Percentiles rank a stretch among this genome's conserved stretches.
phyloP scores from a whole-genome alignment of 92 coral and sea anemone species.

The Porites cylindrica region DNA sequence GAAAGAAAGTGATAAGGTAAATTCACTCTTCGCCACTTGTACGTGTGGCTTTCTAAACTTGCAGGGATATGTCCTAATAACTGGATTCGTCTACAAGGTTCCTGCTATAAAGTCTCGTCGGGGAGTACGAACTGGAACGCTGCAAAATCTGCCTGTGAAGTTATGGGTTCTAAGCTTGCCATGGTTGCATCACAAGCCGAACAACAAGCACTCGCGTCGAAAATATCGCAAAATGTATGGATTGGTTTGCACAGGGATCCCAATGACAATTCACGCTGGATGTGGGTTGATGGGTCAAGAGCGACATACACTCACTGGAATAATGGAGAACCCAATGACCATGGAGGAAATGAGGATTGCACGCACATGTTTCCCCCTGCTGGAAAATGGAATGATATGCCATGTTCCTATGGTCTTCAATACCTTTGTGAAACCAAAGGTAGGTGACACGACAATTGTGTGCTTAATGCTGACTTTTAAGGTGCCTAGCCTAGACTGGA shows the following conservation, averaged over 20 bases:
- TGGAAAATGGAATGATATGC: background rate
- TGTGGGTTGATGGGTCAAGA: too few species aligned
- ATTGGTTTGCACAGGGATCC: background rate
- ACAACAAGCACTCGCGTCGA: background rate
- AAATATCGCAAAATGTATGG: background rate
- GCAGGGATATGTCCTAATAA: background rate
- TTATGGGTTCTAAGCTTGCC: too few species aligned
- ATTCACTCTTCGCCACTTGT: too few species aligned
- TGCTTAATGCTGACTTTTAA: too few species aligned
- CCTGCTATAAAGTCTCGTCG: background rate
- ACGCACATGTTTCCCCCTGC: background rate
- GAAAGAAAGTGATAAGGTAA: too few species aligned
- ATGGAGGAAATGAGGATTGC: background rate
- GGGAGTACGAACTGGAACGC: slow-evolving; percentile 30
- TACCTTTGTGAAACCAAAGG: background rate
- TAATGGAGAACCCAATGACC: background rate
- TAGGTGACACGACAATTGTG: background rate
- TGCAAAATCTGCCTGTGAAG: background rate
- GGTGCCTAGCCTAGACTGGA: too few species aligned
- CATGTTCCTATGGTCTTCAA: background rate
- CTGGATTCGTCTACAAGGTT: background rate
- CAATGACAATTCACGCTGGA: too few species aligned
- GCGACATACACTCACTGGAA: background rate
- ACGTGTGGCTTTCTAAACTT: background rate
- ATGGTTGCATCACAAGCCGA: too few species aligned